Evolutionary conservation across 2,113 vertebrate genomes (phyloP), one percentile per base, ranked within the genome.

Genomic region (Pelecanoides urinatrix): DNA sequence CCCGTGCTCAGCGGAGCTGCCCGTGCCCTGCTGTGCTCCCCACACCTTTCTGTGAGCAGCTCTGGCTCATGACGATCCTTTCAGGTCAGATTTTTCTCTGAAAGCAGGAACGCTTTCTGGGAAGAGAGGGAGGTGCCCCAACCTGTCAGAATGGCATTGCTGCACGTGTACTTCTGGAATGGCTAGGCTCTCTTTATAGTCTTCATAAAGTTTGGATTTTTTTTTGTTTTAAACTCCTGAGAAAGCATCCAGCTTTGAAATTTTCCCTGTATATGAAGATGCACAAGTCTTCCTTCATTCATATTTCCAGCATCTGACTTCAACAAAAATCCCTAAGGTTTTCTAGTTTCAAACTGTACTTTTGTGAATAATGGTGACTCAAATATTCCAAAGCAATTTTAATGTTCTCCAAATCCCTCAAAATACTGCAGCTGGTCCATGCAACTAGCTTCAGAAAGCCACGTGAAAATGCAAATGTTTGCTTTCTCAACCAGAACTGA

Each of bases 381-480:
- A 87, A 68, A 86, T 87, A 94, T 86, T 93, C 56, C 62, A 65
- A 78, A 94, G 62, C 52, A 76, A 78, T 92, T 70, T 86, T 82
- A 71, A 65, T 76, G 53, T 92, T 84, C 73, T 90, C 45, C 47
- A 53, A 34, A 84, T 84, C 71, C 40, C n/a, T 88, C 80, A 82
- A 90, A 96, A 68, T 65, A 40, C 78, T 77, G 50, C 58, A 80
- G 74, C 44, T 88, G 52, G 78, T 88, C 92, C 49, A 21, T 49
- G 68, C 74, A 88, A 47, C 42, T 49, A 70, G 58, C 86, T 92
- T 94, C 63, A 66, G 83, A 95, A 90, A 94, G 70, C 88, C 92
- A 95, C 0, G 20, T 95, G 94, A 94, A 94, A 95, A 96, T 94
- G 94, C 96, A 96, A 96, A 96, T 96, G 86, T 96, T 95, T 91